Base-by-base conservation (phyloP, 1,140 invertebrate species). In the Trichonephila clavipes region DNA sequence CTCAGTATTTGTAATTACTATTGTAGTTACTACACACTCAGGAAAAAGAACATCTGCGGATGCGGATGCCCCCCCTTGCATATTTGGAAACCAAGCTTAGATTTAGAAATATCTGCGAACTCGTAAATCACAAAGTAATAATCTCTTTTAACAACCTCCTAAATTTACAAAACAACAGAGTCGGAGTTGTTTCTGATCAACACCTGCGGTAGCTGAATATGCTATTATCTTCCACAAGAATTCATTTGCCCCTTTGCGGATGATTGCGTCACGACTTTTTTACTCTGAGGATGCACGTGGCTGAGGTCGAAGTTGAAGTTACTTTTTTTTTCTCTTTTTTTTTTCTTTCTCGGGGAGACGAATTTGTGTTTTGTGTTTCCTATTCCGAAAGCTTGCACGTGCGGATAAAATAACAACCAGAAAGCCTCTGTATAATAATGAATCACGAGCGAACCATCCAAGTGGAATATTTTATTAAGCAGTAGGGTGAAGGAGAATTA, bases 221-320 rank as follows among this genome's bases (percentile, higher is more conserved):
- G 16, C 72, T 28, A 77, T 77, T 77, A 77, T 34, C 51, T 51
- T 40, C 28, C 72, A 34, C 24, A 6, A 18, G 34, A 83, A 83
- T 87, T 40, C n/a, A 58, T 44, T 19, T 62, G 85, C 59, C 85
- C 28, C 85, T 87, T 18, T 28, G 1, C 62, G 8, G 34, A 69
- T 90, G 88, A 90, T 90, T 90, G 51, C 88, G 34, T 90, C 88
- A 90, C 88, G 88, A 40, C 81, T 61, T 90, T 81, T 18, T 51
- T 51, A 10, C 10, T 12, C 51, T 1, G 51, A n/a, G 24, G n/a
- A 61, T 19, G 88, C 88, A 90, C 88, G 88, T 90, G 88, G 40
- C 69, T 34, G n/a, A 61, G 88, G 88, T 90, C 69, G 64, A 90
- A 90, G 88, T 90, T 90, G 88, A 90, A 90, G 62, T 89, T 21